Conservation (phyloP, 2,888 invertebrate species). For the Drosophila subsilvestris region DNA sequence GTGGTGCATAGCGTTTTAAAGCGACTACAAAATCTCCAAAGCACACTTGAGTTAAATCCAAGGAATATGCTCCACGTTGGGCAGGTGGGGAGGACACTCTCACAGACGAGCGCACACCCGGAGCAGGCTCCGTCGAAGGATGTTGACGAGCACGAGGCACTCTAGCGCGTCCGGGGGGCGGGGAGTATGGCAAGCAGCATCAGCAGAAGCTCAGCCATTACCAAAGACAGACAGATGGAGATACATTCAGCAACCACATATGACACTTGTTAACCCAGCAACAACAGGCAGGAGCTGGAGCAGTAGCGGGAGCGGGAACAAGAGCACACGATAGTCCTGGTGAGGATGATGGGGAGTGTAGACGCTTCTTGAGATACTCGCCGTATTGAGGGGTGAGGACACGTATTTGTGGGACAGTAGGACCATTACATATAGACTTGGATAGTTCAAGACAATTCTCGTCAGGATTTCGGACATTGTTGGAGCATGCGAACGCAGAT, state of each 20-base stretch:
- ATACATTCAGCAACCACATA: slow-evolving; percentile 62
- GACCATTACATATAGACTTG: slow-evolving; percentile 44
- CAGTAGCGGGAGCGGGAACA: too few species aligned
- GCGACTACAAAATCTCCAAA: slow-evolving; percentile 78
- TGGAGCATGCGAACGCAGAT: slow-evolving; percentile 11
- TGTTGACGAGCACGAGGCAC: slow-evolving; percentile 18
- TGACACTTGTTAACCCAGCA: slow-evolving; percentile 77
- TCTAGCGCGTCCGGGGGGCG: slow-evolving; percentile 1
- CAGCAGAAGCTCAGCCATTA: slow-evolving; percentile 45
- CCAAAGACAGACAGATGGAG: slow-evolving; percentile 48
- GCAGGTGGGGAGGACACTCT: slow-evolving; percentile 22
- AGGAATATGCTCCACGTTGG: slow-evolving; percentile 40
- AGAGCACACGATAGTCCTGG: background rate
- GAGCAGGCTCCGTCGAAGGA: slow-evolving; percentile 16
- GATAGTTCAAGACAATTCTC: slow-evolving; percentile 73
- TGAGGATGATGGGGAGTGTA: slow-evolving; percentile 38
- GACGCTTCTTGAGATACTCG: background rate
- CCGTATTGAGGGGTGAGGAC: background rate
- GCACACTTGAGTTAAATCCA: slow-evolving; percentile 79
- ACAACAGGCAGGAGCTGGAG: too few species aligned
- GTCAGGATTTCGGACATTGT: slow-evolving; percentile 47
- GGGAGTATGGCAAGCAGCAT: slow-evolving; percentile 2
- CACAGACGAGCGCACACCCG: slow-evolving; percentile 4
- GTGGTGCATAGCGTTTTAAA: slow-evolving; percentile 57
- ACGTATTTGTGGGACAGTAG: background rate